A percentile compares a stretch with the other conserved stretches of the same genome.
Evolutionary conservation across 2,888 invertebrate species (phyloP).

Genomic region (Ophioninae sp.): DNA sequence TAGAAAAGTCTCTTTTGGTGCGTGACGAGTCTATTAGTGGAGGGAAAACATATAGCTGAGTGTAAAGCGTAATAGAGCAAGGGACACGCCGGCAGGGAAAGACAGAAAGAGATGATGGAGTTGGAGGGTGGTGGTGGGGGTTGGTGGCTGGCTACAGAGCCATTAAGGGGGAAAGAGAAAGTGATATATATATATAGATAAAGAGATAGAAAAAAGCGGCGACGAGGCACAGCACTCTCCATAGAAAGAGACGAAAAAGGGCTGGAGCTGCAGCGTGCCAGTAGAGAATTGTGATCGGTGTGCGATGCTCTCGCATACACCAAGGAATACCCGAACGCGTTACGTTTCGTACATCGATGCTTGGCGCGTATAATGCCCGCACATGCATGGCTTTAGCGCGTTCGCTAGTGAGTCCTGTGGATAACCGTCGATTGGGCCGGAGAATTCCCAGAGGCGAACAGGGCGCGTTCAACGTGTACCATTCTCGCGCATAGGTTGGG

Average conservation of each 20-base stretch:
- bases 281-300: conserved; percentile 60
- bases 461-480: conserved; percentile 50
- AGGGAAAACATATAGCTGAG: conserved; percentile 45
- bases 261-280: conserved; percentile 27
- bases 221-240: conserved; percentile 40
- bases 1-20: conserved; percentile 43
- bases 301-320: conserved; percentile 36
- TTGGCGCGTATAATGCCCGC: conserved; percentile 38
- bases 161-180: neutral
- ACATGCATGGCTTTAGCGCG: conserved; percentile 65
- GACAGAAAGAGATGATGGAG: neutral
- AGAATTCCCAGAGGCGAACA: conserved; percentile 65
- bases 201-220: conserved; percentile 59
- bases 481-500: conserved; percentile 3
- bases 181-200: conserved; percentile 43
- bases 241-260: conserved; percentile 26
- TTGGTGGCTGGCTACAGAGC: no score
- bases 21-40: conserved; percentile 67
- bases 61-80: conserved; percentile 59
- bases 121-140: no score
- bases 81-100: conserved; percentile 23
- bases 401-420: conserved; percentile 56
- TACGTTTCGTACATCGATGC: conserved; percentile 62
- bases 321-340: conserved; percentile 33
- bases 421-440: conserved; percentile 67